A percentile compares a stretch with the other conserved stretches of the same genome.
These are phyloP conservation scores for Mastomys coucha DNA, from an alignment of 2,113 vertebrate genomes.

Conservation along the genomic window DNA sequence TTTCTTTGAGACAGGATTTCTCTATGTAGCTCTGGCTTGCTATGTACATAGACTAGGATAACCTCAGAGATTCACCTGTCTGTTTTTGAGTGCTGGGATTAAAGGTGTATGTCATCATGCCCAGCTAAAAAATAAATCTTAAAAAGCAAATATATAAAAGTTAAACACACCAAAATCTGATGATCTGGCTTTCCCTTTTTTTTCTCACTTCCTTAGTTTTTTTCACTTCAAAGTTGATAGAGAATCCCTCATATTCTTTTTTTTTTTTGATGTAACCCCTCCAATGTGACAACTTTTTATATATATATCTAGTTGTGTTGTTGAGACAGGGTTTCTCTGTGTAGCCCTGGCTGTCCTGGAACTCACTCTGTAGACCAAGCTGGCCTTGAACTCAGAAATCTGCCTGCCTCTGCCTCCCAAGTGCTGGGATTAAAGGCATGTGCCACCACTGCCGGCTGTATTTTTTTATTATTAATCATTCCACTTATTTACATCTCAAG, in stretches of 20 bases:
- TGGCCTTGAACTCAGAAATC: no score
- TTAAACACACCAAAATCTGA: not conserved
- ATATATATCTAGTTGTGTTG: no score
- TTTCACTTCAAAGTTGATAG: not conserved
- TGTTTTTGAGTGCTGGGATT: not conserved
- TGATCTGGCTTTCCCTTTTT: constrained; percentile 5
- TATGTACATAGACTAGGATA: not conserved
- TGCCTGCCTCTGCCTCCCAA: no score
- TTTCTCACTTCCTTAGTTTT: not conserved
- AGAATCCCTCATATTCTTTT: not conserved
- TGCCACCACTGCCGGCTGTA: no score
- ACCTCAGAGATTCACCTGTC: not conserved
- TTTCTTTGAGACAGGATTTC: not conserved
- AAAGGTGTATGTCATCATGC: not conserved
- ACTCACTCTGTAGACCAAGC: no score
- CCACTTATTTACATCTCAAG: not conserved
- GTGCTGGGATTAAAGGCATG: no score
- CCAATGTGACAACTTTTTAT: not conserved
- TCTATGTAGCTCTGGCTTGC: not conserved
- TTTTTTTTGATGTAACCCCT: not conserved
- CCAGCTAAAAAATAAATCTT: not conserved
- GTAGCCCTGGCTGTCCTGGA: no score
- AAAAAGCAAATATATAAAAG: not conserved
- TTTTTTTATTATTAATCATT: no score
- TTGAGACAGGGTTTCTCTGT: no score